Evolutionary conservation across 2,113 vertebrate genomes (phyloP).

Genomic region (Semnornis frantzii): DNA sequence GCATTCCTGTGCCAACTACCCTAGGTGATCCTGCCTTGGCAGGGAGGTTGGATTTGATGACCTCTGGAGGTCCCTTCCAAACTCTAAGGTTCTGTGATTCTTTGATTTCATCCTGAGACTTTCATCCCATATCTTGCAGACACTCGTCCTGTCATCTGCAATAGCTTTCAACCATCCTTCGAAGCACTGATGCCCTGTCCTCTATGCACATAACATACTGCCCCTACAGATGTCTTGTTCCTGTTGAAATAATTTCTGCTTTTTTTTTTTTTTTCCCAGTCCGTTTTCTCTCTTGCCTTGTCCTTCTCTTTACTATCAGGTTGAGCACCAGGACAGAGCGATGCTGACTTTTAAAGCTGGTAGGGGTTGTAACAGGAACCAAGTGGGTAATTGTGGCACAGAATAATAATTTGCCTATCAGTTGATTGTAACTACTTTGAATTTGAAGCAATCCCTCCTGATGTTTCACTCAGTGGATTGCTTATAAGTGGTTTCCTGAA

Average conservation of each 20-base stretch:
- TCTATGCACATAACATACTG: not conserved
- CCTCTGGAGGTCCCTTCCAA: too few relatives aligned
- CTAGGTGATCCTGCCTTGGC: too few relatives aligned
- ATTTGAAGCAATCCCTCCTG: conserved; percentile 12
- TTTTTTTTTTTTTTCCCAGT: not conserved
- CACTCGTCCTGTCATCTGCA: not conserved
- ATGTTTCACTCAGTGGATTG: not conserved
- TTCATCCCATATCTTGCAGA: not conserved
- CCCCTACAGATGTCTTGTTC: not conserved
- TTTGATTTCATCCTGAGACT: not conserved
- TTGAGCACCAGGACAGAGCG: not conserved
- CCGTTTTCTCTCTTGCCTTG: not conserved
- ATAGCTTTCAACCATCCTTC: not conserved
- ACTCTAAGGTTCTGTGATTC: too few relatives aligned
- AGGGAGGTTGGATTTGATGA: too few relatives aligned
- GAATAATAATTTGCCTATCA: conserved; percentile 10
- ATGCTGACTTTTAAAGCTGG: not conserved
- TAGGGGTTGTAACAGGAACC: not conserved
- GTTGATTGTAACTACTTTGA: conserved; percentile 44
- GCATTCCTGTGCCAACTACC: too few relatives aligned
- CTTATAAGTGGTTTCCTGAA: not conserved
- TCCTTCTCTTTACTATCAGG: not conserved
- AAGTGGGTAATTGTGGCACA: conserved; percentile 28
- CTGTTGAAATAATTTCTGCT: not conserved
- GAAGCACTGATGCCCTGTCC: not conserved